Evolutionary conservation across 2,113 vertebrate genomes (phyloP).

Genomic region (Gymnocephalus cernua): DNA sequence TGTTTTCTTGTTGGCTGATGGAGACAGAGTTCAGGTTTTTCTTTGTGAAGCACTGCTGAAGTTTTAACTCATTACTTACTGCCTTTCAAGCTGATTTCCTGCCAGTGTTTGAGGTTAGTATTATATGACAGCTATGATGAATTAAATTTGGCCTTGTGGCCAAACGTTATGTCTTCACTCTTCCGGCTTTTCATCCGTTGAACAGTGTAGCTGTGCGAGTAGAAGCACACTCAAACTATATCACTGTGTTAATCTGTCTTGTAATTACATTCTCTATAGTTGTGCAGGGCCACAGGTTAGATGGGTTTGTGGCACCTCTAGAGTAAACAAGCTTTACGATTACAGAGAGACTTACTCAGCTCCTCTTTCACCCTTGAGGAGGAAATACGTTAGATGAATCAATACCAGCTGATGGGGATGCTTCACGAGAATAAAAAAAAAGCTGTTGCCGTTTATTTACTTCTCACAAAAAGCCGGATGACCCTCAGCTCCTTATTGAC

Average conservation of each 20-base stretch:
- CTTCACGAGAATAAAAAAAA: neutral
- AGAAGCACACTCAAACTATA: conserved; percentile 4
- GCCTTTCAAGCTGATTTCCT: neutral
- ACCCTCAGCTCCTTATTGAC: conserved; percentile 45
- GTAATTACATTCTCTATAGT: conserved; percentile 64
- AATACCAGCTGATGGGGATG: conserved; percentile 45
- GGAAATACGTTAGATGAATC: conserved; percentile 55
- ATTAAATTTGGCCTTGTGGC: neutral
- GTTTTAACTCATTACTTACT: neutral
- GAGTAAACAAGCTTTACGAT: conserved; percentile 73
- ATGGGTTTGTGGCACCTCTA: conserved; percentile 58
- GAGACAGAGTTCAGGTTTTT: neutral
- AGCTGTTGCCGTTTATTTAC: conserved; percentile 16
- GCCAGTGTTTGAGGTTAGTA: neutral
- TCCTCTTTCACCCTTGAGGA: conserved; percentile 56
- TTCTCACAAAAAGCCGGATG: conserved; percentile 2
- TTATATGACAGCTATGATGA: conserved; percentile 3
- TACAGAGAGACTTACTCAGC: conserved; percentile 68
- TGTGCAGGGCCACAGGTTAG: conserved; percentile 60
- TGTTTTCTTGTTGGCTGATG: neutral
- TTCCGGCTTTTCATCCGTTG: neutral
- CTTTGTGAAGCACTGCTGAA: neutral
- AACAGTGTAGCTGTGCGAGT: neutral
- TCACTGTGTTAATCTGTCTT: conserved; percentile 57
- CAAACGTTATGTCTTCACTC: conserved; percentile 10